Evolutionary conservation across 2,888 invertebrate genomes (phyloP).

Genomic region (Euproctis similis): DNA sequence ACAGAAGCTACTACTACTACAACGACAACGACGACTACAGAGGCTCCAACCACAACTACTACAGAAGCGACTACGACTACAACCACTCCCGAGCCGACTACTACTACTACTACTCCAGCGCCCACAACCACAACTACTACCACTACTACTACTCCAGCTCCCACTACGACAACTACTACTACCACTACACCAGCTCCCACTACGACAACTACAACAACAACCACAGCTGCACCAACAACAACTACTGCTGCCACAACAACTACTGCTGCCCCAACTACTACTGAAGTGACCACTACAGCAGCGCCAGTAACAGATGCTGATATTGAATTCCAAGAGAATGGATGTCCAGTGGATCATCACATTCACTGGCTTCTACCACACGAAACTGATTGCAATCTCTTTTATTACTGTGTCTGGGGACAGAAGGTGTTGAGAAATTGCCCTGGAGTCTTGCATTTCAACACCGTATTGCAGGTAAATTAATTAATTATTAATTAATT

Average conservation of each 20-base stretch:
- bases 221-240: too few relatives aligned
- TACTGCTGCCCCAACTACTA: conserved; percentile 7
- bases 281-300: conserved; percentile 2
- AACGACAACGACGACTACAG: conserved; percentile 6
- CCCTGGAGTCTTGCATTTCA: conserved; percentile 36
- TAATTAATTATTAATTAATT: too few relatives aligned
- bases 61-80: too few relatives aligned
- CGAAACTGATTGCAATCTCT: conserved; percentile 38
- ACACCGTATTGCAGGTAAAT: conserved; percentile 32
- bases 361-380: conserved; percentile 52
- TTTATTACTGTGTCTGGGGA: conserved; percentile 58
- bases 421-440: conserved; percentile 30
- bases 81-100: too few relatives aligned
- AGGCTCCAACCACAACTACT: conserved; percentile 9
- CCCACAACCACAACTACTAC: too few relatives aligned
- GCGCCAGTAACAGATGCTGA: neutral
- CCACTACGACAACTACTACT: conserved; percentile 5
- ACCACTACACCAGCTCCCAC: conserved; percentile 7
- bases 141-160: too few relatives aligned
- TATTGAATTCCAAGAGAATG: conserved; percentile 39
- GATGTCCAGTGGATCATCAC: conserved; percentile 47
- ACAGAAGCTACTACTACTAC: conserved; percentile 5
- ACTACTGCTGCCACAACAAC: conserved; percentile 9
- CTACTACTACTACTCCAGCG: too few relatives aligned
- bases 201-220: conserved; percentile 6